Base-by-base conservation (phyloP, 1,140 invertebrate species). In the Fopius arisanus region DNA sequence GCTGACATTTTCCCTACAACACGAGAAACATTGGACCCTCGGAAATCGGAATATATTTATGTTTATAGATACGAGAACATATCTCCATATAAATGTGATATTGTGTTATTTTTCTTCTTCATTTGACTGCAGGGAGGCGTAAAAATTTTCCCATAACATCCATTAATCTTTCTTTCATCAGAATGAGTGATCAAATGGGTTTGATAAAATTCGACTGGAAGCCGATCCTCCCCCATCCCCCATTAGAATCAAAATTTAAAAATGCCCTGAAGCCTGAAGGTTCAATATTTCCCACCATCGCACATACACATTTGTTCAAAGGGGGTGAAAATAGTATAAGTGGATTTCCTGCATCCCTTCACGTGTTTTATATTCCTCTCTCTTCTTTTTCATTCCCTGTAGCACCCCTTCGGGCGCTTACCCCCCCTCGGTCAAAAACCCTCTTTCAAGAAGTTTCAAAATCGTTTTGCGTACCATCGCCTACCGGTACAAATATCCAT, bases 401-500 rank as follows among this genome's bases (percentile, higher is more conserved):
- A 5, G n/a, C 9, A 51, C 43, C 14, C 43, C 43, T 51, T 7
- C 43, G 43, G 43, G 19, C 33, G 33, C 33, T 51, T 23, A 65
- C 62, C 62, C 29, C 29, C 28, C 37, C 43, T 67, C 16, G 23
- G 10, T 33, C 23, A n/a, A 6, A 23, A 23, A 7, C 14, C 41
- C 37, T 43, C 23, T 19, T 40, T 3, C 54, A 23, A 59, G 23
- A 28, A 69, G 67, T 69, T 69, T 51, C 9, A 69, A 69, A 69
- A 69, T 31, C 67, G 67, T 29, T 69, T 69, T 48, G 54, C 65
- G 31, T 67, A n/a, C 29, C 63, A 66, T 66, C 28, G 14, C 33
- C 66, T 19, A 28, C 33, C 26, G 66, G 66, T 37, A 41, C 40
- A 41, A 43, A 68, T 48, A 48, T 28, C 23, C 29, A 69, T 69